phyloP scores from a whole-genome alignment of 2,797 vertebrate species.

The Megalops cyprinoides region DNA sequence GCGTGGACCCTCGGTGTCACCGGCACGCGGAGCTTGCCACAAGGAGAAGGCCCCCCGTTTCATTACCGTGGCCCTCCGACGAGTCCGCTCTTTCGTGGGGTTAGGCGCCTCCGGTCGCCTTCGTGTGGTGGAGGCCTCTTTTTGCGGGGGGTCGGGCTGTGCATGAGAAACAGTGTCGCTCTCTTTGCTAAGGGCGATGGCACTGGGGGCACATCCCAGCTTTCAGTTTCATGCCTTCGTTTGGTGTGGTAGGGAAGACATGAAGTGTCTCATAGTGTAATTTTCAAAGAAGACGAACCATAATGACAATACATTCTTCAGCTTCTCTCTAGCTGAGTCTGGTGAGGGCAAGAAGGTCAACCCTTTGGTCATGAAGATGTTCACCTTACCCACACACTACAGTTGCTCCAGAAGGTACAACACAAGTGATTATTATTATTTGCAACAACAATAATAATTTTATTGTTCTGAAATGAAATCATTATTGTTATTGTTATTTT shows the following conservation, averaged over 20 bases:
- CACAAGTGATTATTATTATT: too few relatives aligned
- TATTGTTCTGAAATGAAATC: too few relatives aligned
- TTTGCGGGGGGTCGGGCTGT: background rate
- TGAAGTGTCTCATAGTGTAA: too few relatives aligned
- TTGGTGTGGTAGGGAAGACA: too few relatives aligned
- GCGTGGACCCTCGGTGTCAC: background rate
- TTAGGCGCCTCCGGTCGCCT: background rate
- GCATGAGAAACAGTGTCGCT: background rate
- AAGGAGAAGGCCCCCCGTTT: slow-evolving; percentile 4
- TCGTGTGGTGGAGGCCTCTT: background rate
- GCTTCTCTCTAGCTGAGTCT: background rate
- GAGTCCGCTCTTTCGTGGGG: background rate
- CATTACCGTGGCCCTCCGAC: background rate
- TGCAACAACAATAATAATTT: too few relatives aligned
- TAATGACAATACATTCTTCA: background rate
- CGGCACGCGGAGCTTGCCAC: background rate
- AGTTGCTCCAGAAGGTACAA: too few relatives aligned
- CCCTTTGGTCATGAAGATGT: too few relatives aligned
- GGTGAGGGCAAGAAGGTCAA: too few relatives aligned
- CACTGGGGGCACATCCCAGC: background rate
- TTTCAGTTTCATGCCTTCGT: background rate
- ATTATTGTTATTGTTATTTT: too few relatives aligned
- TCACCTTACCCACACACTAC: too few relatives aligned
- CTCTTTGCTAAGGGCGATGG: background rate
- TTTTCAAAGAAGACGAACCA: background rate